A percentile compares a stretch with the other conserved stretches of the same genome.
Conservation (phyloP, 1,140 invertebrate genomes). For the Xylocopa sonorina region DNA sequence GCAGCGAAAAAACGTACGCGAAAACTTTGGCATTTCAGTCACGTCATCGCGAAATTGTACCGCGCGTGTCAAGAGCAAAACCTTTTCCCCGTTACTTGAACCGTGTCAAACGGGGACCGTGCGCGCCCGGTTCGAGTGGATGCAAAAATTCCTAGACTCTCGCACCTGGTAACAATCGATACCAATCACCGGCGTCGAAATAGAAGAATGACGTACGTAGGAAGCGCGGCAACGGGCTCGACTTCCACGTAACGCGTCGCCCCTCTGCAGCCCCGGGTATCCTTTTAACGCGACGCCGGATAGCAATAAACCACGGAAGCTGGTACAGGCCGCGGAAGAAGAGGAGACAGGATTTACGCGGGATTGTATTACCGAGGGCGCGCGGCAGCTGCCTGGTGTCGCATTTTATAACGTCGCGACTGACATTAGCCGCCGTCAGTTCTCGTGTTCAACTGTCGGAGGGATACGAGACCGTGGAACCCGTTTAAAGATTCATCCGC, state of each 20-base stretch:
- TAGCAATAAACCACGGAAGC: conserved; percentile 64
- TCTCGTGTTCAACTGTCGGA: conserved; percentile 38
- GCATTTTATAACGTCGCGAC: conserved; percentile 69
- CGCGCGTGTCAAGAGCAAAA: too few species aligned
- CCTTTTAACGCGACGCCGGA: conserved; percentile 59
- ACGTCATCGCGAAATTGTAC: too few species aligned
- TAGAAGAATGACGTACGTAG: not conserved
- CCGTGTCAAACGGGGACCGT: too few species aligned
- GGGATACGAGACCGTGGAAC: conserved; percentile 10
- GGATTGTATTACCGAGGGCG: conserved; percentile 68
- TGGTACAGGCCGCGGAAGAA: conserved; percentile 44
- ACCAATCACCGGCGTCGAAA: too few species aligned
- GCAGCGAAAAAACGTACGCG: too few species aligned
- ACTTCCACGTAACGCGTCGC: conserved; percentile 5
- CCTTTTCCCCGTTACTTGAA: not conserved
- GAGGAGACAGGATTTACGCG: conserved; percentile 69
- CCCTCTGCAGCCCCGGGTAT: conserved; percentile 45
- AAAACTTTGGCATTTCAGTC: too few species aligned
- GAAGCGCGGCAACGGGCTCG: not conserved
- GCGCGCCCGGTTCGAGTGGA: too few species aligned
- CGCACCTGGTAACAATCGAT: not conserved
- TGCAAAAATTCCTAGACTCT: not conserved
- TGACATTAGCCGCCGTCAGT: conserved; percentile 63
- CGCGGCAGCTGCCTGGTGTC: conserved; percentile 67
- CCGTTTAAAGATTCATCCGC: conserved; percentile 48